Evolutionary conservation across 2,888 invertebrate genomes (phyloP).

Genomic region (Drosophila nr. perissopoda): DNA sequence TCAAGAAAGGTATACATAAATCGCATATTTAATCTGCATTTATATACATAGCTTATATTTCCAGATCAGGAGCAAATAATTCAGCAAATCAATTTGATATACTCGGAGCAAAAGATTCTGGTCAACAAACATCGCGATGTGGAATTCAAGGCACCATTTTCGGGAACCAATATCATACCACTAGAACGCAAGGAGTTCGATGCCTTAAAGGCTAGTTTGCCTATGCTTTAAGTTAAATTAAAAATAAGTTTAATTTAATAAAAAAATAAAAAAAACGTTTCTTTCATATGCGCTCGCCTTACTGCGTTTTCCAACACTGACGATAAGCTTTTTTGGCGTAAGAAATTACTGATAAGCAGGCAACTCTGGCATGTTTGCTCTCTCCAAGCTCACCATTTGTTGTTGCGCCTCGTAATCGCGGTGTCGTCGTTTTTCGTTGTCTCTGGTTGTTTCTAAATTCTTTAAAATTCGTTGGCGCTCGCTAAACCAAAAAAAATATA

Average conservation of each 20-base stretch:
- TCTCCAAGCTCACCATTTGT: conserved; percentile 62
- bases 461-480: conserved; percentile 53
- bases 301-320: conserved; percentile 32
- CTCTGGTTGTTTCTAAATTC: conserved; percentile 56
- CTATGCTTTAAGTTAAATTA: conserved; percentile 63
- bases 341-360: conserved; percentile 13
- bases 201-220: conserved; percentile 81
- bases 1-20: conserved; percentile 78
- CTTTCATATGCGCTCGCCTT: conserved; percentile 2
- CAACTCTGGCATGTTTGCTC: conserved; percentile 51
- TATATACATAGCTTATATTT: background rate
- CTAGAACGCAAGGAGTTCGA: conserved; percentile 81
- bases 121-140: conserved; percentile 84
- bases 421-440: conserved; percentile 69
- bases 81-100: conserved; percentile 82
- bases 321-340: conserved; percentile 52
- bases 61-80: conserved; percentile 83
- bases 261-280: conserved; percentile 20
- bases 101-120: conserved; percentile 83
- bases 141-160: conserved; percentile 81
- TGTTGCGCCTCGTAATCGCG: conserved; percentile 71
- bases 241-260: background rate
- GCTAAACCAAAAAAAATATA: conserved; percentile 18
- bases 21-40: background rate
- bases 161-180: conserved; percentile 83